Percentiles rank a stretch among this genome's conserved stretches.
phyloP scores from a whole-genome alignment of 1,140 invertebrate genomes.

The Drosophila ercepeae region DNA sequence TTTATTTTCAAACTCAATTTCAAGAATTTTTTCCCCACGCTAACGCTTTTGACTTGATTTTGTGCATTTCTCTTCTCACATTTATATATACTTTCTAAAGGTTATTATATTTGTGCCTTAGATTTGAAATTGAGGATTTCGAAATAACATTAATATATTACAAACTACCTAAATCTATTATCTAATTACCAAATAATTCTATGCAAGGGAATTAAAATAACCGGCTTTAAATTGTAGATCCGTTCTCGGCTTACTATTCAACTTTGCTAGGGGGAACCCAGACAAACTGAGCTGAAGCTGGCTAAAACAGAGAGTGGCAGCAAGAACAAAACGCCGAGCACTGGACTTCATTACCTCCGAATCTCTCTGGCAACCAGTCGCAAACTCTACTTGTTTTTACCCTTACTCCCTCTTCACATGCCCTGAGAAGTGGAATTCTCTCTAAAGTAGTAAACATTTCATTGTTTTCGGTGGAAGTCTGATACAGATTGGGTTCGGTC shows the following conservation, averaged over 20 bases:
- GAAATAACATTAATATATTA: no score
- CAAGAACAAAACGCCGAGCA: conserved; percentile 14
- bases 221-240: background rate
- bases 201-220: background rate
- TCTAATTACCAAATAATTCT: no score
- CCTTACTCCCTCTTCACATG: conserved; percentile 15
- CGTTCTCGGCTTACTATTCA: conserved; percentile 8
- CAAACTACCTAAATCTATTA: no score
- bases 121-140: no score
- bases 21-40: conserved; percentile 46
- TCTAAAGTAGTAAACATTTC: conserved; percentile 68
- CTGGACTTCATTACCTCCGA: conserved; percentile 64
- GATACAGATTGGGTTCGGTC: background rate
- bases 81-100: conserved; percentile 4
- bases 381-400: conserved; percentile 9
- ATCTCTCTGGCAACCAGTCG: conserved; percentile 34
- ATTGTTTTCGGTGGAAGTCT: conserved; percentile 38
- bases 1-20: conserved; percentile 78
- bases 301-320: conserved; percentile 26
- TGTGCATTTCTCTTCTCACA: conserved; percentile 42
- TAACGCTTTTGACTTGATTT: conserved; percentile 52
- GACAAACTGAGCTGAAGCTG: conserved; percentile 14
- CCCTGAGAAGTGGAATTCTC: conserved; percentile 51
- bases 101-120: background rate
- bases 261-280: conserved; percentile 5